Evolutionary conservation across 2,888 invertebrate species (phyloP), one percentile per base, ranked within the genome.

Genomic region (Micoletzkya japonica): DNA sequence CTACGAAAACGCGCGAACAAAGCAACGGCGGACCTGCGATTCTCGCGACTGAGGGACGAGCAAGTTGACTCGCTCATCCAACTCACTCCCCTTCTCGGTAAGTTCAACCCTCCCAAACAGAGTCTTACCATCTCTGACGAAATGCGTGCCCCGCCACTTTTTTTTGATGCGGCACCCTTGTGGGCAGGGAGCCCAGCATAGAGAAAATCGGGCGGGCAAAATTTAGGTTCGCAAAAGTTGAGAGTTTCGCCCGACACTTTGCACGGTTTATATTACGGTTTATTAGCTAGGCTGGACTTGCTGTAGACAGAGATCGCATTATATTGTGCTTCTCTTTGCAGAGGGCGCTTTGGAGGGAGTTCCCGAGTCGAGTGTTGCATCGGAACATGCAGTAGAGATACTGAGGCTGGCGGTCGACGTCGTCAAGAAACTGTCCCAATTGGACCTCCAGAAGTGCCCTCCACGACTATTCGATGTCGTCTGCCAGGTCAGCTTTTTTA

Each of bases 21-120:
- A 4, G 24, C 6, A 24, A 17, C 14, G 26, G 17, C 17, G 30
- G 24, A 14, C 26, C 58, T 81, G 49, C 74, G 80, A 54, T 83
- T 78, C 72, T 74, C 81, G 1, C 77, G 76, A 50, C 64, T 79
- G n/a, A 72, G 69, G 17, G 74, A 77, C 60, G 79, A 81, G 3
- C 77, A 81, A 36, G 73, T 82, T 32, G 82, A 82, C 4, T 78
- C 77, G 60, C 72, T 85, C 57, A 74, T 78, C 36, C 80, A 82
- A 54, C 75, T 85, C 50, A 76, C 76, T 37, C 83, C 81, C 0
- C 72, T 81, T 50, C 79, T 85, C 39, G 77, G 81, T 80, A 67
- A 75, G 74, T 76, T 28, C 20, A 20, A 44, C 44, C 20, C 10
- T 44, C 20, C 10, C 20, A 14, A 14, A 44, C 10, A 44, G 20